phyloP scores from a whole-genome alignment of 1,140 invertebrate species.

The Orius laevigatus region DNA sequence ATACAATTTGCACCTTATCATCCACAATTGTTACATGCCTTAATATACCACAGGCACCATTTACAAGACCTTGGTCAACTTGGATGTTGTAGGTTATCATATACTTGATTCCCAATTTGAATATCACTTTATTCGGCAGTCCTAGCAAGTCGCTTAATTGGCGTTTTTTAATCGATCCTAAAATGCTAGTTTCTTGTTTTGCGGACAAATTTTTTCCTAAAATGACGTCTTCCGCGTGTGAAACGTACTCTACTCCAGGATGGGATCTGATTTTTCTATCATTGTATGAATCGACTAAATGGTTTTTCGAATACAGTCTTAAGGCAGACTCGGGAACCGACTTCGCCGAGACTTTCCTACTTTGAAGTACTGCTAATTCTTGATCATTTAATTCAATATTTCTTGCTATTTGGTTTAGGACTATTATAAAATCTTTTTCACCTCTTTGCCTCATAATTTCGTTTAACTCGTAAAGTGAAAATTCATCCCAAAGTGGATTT shows the following conservation, averaged over 20 bases:
- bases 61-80: not conserved
- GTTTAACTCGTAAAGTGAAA: conserved; percentile 11
- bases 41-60: not conserved
- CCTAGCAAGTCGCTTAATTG: not conserved
- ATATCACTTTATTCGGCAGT: conserved; percentile 1
- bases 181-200: not conserved
- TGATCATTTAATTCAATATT: not conserved
- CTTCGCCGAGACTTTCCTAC: not conserved
- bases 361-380: not conserved
- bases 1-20: too few relatives aligned
- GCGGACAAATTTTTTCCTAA: not conserved
- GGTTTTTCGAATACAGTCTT: not conserved
- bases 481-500: conserved; percentile 12
- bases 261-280: not conserved
- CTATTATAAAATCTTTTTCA: not conserved
- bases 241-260: not conserved
- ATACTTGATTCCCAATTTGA: conserved; percentile 7
- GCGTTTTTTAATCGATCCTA: not conserved
- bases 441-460: not conserved
- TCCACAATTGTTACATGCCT: too few relatives aligned
- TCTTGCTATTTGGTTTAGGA: not conserved
- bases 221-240: not conserved
- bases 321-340: not conserved
- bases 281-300: not conserved
- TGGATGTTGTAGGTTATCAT: not conserved